phyloP scores from a whole-genome alignment of 1,140 invertebrate genomes.

The Drosophila guanche region DNA sequence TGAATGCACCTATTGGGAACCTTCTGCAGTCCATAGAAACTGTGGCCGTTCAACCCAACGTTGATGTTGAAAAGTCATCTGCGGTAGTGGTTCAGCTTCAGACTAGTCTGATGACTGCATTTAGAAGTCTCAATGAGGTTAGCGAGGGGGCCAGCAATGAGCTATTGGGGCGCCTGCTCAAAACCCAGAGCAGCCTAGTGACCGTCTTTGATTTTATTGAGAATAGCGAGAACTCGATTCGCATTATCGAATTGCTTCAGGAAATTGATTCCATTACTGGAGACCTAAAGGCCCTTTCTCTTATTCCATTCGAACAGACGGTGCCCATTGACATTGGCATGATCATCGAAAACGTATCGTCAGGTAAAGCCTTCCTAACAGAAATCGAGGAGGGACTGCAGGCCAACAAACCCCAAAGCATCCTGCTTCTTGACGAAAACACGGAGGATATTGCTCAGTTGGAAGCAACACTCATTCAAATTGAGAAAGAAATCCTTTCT shows the following conservation, averaged over 20 bases:
- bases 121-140: slow-evolving; percentile 67
- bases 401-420: slow-evolving; percentile 47
- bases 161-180: slow-evolving; percentile 36
- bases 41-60: slow-evolving; percentile 44
- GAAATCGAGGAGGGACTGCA: slow-evolving; percentile 63
- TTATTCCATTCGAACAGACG: slow-evolving; percentile 9
- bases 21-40: slow-evolving; percentile 46
- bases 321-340: slow-evolving; percentile 47
- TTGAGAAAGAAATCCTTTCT: slow-evolving; percentile 67
- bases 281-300: slow-evolving; percentile 49
- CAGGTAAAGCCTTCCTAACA: slow-evolving; percentile 65
- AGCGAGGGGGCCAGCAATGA: slow-evolving; percentile 54
- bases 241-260: slow-evolving; percentile 74
- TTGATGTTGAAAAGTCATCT: slow-evolving; percentile 73
- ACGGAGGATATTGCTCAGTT: slow-evolving; percentile 52
- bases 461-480: slow-evolving; percentile 53
- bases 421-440: slow-evolving; percentile 56
- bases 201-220: slow-evolving; percentile 78
- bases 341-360: slow-evolving; percentile 62
- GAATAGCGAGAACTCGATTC: slow-evolving; percentile 59
- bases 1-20: slow-evolving; percentile 41
- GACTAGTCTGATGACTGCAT: slow-evolving; percentile 69
- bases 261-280: slow-evolving; percentile 71
- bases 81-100: slow-evolving; percentile 64
- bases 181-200: slow-evolving; percentile 63